Evolutionary conservation across 2,797 vertebrate species (phyloP), one percentile per base, ranked within the genome.

Genomic region (Arctocebus calabarensis): DNA sequence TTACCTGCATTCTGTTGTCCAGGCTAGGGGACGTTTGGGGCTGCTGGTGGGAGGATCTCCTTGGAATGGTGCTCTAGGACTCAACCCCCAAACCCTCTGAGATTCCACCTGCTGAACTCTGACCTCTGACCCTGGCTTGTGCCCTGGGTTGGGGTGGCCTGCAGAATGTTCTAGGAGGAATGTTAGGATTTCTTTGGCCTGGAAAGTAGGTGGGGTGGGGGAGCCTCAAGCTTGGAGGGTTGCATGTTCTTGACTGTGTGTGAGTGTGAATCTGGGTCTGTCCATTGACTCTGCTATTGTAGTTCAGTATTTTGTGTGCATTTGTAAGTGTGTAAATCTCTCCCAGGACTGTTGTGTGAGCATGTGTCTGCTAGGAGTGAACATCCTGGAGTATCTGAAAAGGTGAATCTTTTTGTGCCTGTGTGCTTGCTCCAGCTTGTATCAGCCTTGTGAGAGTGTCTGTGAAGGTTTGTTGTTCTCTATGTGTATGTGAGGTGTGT

Each of bases 41-140:
- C 59, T 64, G 34, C 84, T 73, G 64, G n/a, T 86, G 88, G 74
- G 88, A 90, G 48, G 75, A 74, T 57, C n/a, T 74, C 82, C 61
- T 95, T 66, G 88, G 75, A 73, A 70, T 1, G 13, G 7, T 66
- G 70, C 45, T 89, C 40, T 52, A 78, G 75, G 61, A 88, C 70
- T 88, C 92, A 92, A 62, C 16, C 37, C 61, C 77, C 57, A 55
- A 45, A 7, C 9, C 91, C 83, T 73, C 43, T 37, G 78, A 95
- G 59, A 55, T 75, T 70, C 45, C 32, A 96, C 94, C 82, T 95
- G 91, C 96, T 95, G 96, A 97, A 97, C 96, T 94, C 91, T 95
- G 97, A 97, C 95, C 96, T 95, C 88, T 94, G 84, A 78, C 91
- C 74, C 43, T 84, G 75, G 64, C 32, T 90, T 59, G 61, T 75